Percentiles rank a stretch among this genome's conserved stretches.
phyloP scores from a whole-genome alignment of 2,888 invertebrate species.

The Andrena camellia region DNA sequence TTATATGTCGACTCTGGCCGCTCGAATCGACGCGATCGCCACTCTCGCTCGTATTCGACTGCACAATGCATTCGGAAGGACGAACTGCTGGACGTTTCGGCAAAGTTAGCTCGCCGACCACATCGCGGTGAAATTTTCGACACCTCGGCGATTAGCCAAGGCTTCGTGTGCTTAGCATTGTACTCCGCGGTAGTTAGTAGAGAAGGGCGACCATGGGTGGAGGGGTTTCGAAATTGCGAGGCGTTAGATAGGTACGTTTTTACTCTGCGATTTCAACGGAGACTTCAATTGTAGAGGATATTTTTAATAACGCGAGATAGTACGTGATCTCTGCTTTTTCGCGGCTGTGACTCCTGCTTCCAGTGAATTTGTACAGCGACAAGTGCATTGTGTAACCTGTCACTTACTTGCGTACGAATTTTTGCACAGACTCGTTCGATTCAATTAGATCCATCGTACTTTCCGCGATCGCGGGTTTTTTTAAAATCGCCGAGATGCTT shows the following conservation, averaged over 20 bases:
- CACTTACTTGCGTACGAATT: slow-evolving; percentile 3
- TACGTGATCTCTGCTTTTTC: neutral
- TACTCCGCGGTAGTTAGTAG: neutral
- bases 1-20: slow-evolving; percentile 75
- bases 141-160: slow-evolving; percentile 38
- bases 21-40: slow-evolving; percentile 63
- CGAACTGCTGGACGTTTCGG: slow-evolving; percentile 60
- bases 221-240: neutral
- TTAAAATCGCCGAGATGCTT: slow-evolving; percentile 1
- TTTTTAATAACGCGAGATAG: neutral
- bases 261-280: too few relatives aligned
- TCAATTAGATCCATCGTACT: slow-evolving; percentile 34
- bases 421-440: neutral
- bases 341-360: neutral
- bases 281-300: too few relatives aligned
- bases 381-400: slow-evolving; percentile 1
- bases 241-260: neutral
- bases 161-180: slow-evolving; percentile 19
- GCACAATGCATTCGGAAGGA: slow-evolving; percentile 69
- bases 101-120: slow-evolving; percentile 58
- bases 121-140: slow-evolving; percentile 67
- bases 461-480: slow-evolving; percentile 8
- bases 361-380: neutral
- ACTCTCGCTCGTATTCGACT: slow-evolving; percentile 58
- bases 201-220: neutral